Evolutionary conservation across 2,113 vertebrate genomes (phyloP).

Genomic region (Trachemys scripta): DNA sequence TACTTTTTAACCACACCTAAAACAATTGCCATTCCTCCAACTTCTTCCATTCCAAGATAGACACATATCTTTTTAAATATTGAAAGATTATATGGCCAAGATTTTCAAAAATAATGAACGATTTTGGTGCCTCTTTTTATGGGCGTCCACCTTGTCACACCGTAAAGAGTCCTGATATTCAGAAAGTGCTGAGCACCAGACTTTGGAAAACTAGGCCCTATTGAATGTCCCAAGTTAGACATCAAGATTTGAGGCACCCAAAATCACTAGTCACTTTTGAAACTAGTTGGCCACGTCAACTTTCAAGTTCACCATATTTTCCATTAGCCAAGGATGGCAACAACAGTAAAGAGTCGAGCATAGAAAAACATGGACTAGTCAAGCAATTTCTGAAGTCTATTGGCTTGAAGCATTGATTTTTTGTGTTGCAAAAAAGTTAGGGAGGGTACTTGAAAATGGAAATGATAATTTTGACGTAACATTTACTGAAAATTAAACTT

Average conservation of each 20-base stretch:
- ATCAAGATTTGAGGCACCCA: not conserved
- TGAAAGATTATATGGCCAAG: not conserved
- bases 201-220: not conserved
- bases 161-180: not conserved
- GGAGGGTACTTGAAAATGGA: not conserved
- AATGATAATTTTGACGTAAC: not conserved
- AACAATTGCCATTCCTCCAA: not conserved
- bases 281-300: not conserved
- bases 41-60: not conserved
- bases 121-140: not conserved
- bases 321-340: not conserved
- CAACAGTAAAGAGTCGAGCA: not conserved
- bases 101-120: not conserved
- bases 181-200: not conserved
- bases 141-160: not conserved
- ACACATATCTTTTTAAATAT: not conserved
- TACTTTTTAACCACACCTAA: not conserved
- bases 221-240: not conserved
- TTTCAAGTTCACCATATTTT: not conserved
- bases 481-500: not conserved
- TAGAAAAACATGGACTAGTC: not conserved
- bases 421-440: not conserved
- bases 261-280: not conserved
- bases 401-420: not conserved
- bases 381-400: not conserved